Evolutionary conservation across 2,113 vertebrate species (phyloP).

Genomic region (Cisticola juncidis): DNA sequence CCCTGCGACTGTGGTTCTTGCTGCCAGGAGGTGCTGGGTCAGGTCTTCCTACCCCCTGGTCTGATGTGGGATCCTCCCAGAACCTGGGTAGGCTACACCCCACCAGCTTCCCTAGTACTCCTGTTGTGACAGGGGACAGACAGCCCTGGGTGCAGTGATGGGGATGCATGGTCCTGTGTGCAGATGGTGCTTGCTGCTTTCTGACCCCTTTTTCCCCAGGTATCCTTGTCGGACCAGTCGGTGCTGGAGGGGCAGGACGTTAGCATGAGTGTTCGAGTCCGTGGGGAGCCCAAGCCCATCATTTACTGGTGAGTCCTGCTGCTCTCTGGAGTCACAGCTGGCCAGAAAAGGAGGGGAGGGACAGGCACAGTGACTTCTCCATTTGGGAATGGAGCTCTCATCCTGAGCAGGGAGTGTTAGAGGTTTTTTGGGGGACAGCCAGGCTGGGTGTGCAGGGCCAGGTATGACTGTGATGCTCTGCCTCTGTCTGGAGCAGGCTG

Average conservation of each 20-base stretch:
- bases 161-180: not conserved
- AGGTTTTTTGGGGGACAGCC: not conserved
- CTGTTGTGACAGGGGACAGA: not conserved
- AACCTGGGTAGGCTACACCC: not conserved
- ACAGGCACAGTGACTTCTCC: not conserved
- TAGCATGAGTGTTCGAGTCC: slow-evolving; percentile 86
- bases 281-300: slow-evolving; percentile 93
- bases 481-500: slow-evolving; percentile 75
- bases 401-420: not conserved
- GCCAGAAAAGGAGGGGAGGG: not conserved
- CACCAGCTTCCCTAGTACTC: not conserved
- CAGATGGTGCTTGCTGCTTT: not conserved
- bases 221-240: slow-evolving; percentile 83
- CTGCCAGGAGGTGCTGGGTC: not conserved
- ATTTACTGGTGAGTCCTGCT: slow-evolving; percentile 89
- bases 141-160: not conserved
- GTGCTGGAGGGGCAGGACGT: slow-evolving; percentile 93
- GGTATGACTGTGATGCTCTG: not conserved
- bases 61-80: not conserved
- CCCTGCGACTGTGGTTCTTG: not conserved
- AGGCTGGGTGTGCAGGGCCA: not conserved
- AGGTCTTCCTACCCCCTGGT: not conserved
- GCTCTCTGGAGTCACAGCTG: not conserved
- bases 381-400: not conserved
- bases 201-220: slow-evolving; percentile 66